These are phyloP conservation scores for Hyposoter didymator DNA, from an alignment of 2,888 invertebrate species.

Conservation along the genomic window DNA sequence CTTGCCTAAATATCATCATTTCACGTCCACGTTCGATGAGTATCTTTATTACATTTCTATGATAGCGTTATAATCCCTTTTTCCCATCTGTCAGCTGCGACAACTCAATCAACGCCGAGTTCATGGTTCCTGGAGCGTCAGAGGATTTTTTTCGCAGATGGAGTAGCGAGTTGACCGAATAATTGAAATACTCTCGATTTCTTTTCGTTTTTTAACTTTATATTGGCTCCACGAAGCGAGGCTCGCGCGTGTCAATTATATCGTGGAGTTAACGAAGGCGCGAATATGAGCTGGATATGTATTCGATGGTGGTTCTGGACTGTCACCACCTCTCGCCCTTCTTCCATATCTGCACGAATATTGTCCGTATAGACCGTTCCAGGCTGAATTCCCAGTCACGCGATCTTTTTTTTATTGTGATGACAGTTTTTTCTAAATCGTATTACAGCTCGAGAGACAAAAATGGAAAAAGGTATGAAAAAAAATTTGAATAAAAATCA, in stretches of 20 bases:
- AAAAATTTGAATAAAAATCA: not conserved
- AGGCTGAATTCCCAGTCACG: not conserved
- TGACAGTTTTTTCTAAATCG: not conserved
- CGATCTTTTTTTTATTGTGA: not conserved
- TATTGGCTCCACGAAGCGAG: conserved; percentile 30
- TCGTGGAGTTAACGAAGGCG: conserved; percentile 61
- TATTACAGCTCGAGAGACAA: not conserved
- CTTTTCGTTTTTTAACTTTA: conserved; percentile 26
- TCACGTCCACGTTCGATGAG: not conserved
- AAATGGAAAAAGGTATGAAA: not conserved
- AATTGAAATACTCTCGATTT: conserved; percentile 58
- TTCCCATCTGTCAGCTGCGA: conserved; percentile 1
- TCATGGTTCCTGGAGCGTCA: conserved; percentile 52
- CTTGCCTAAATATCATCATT: not conserved
- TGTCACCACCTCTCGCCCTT: not conserved
- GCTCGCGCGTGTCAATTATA: conserved; percentile 63
- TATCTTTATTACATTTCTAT: not conserved
- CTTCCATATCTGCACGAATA: not conserved
- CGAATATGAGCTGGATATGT: conserved; percentile 35
- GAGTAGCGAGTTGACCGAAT: conserved; percentile 61
- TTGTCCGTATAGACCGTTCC: not conserved
- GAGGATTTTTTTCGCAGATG: conserved; percentile 14
- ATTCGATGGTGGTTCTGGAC: not conserved
- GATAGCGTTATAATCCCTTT: not conserved
- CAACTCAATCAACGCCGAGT: conserved; percentile 60